Conservation (phyloP, 2,888 invertebrate genomes). For the Frankliniella fusca region DNA sequence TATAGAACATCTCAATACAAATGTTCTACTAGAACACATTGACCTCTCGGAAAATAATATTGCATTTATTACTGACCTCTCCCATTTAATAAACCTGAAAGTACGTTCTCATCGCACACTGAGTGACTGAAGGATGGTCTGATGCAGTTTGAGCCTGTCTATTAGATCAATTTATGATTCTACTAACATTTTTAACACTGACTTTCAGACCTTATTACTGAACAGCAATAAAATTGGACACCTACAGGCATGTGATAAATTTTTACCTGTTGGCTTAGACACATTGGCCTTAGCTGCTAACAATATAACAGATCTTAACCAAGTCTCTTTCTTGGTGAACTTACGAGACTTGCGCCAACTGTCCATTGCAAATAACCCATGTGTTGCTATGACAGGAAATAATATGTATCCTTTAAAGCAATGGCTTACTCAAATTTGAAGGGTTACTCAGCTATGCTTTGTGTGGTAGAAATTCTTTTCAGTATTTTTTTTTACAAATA, state of each 20-base stretch:
- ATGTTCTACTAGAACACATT: conserved; percentile 72
- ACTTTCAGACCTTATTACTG: conserved; percentile 69
- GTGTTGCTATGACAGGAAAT: conserved; percentile 72
- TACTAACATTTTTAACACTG: conserved; percentile 35
- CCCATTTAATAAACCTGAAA: conserved; percentile 75
- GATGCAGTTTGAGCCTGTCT: conserved; percentile 27
- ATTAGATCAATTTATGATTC: neutral
- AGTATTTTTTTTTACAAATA: conserved; percentile 46
- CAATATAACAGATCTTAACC: conserved; percentile 77
- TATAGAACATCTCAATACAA: conserved; percentile 83
- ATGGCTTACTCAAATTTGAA: conserved; percentile 6
- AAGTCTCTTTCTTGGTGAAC: conserved; percentile 75
- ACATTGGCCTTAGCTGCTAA: conserved; percentile 77
- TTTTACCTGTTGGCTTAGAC: conserved; percentile 70
- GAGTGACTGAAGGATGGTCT: conserved; percentile 30
- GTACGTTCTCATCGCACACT: conserved; percentile 50
- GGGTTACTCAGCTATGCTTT: conserved; percentile 30
- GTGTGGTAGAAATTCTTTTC: neutral
- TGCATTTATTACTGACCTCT: conserved; percentile 77
- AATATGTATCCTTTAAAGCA: conserved; percentile 67
- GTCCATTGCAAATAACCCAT: conserved; percentile 82
- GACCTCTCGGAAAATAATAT: conserved; percentile 89
- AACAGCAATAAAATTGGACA: conserved; percentile 82
- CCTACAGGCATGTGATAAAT: conserved; percentile 75
- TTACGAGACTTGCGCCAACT: conserved; percentile 72